phyloP scores from a whole-genome alignment of 2,888 invertebrate genomes.

The Machimus atricapillus region DNA sequence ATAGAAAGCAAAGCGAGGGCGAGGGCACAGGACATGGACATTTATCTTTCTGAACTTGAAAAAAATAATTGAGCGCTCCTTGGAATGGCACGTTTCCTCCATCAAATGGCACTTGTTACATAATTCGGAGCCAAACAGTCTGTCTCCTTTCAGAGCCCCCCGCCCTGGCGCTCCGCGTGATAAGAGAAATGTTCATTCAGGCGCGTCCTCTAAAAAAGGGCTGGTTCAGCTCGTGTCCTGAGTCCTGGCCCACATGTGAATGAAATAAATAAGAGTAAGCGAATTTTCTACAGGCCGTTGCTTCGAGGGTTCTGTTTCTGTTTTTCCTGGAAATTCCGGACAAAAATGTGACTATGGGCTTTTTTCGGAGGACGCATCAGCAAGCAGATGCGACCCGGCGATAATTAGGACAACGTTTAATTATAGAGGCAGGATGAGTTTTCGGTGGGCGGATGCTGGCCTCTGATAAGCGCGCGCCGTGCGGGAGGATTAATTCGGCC shows the following conservation, averaged over 20 bases:
- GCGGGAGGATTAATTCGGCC: neutral
- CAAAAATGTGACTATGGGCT: neutral
- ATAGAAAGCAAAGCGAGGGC: neutral
- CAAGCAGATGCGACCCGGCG: neutral
- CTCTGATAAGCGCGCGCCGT: neutral
- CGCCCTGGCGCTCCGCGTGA: neutral
- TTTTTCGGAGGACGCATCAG: neutral
- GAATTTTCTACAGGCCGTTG: neutral
- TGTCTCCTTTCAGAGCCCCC: neutral
- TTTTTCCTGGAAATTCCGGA: neutral
- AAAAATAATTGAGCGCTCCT: neutral
- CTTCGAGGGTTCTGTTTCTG: too few relatives aligned
- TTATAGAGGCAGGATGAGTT: neutral
- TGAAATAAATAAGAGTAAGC: neutral
- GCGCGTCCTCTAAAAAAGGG: neutral
- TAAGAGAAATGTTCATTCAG: neutral
- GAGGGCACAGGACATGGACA: neutral
- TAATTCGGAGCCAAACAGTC: neutral
- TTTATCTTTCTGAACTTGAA: neutral
- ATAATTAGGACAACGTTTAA: neutral
- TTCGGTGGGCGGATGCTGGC: neutral
- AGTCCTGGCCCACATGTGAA: neutral
- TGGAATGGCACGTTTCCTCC: neutral
- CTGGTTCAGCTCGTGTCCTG: neutral
- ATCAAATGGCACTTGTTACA: neutral